Evolutionary conservation across 2,797 vertebrate genomes (phyloP), one percentile per base, ranked within the genome.

Genomic region (Chelidonichthys spinosus): DNA sequence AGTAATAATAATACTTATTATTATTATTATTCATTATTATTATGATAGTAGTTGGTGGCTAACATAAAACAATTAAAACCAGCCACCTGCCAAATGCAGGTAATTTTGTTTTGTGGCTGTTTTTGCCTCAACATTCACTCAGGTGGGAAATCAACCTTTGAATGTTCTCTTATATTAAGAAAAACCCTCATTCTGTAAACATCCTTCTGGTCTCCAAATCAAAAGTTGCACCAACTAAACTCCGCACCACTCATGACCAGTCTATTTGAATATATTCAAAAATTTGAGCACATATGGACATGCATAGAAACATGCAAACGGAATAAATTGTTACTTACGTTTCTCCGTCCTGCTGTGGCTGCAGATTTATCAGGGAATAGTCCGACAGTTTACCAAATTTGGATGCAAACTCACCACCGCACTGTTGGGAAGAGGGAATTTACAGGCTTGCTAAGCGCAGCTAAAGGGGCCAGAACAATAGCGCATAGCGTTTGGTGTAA

Each of bases 311-410:
- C 4, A 50, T 7, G 5, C n/a, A 40, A 62, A 44, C 61, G 36
- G 6, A 49, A 15, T 55, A 6, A 74, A 61, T 43, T 10, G 11
- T 17, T 64, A 87, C 90, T 87, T 46, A 91, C 90, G 18, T 65
- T 47, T 63, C 67, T 43, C 25, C 60, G 49, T 83, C 76, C 44
- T 0, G 25, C 43, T 36, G 18, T 5, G 37, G 11, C 44, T 53
- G 69, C 4, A 10, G 72, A 58, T 63, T 63, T 58, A 33, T 66
- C 39, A 3, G 25, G 40, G 44, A 79, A 73, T 14, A 35, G 65
- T 72, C 61, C 70, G 39, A 6, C 18, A 44, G 59, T 77, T 63
- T 32, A 59, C 18, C 8, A 4, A 44, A 10, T 47, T 4, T 47
- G 46, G 32, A 44, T 52, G 36, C 6, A 46, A 52, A 53, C 49